Base-by-base conservation (phyloP, 2,797 vertebrate species). In the Acomys russatus region DNA sequence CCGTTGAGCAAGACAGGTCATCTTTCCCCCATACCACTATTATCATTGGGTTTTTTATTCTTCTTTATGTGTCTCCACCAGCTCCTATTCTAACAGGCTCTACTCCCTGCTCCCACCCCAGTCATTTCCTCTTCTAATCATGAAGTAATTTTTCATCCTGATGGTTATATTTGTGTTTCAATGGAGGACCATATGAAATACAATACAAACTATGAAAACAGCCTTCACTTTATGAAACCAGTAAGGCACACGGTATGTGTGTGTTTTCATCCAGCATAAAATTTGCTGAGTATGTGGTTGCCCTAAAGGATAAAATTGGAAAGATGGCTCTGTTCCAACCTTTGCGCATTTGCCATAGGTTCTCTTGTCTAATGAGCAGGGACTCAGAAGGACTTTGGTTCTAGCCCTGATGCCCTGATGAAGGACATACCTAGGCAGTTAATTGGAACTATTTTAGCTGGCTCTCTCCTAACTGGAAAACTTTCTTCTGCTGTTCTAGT, bases 101-200 rank as follows among this genome's bases (percentile, higher is more conserved):
- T 33, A 11, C 61, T 49, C 9, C 25, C 15, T 20, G 25, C 30
- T 38, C 18, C 38, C n/a, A 1, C 0, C 38, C 83, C 3, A 54
- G 23, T 78, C 64, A 91, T 96, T 94, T 89, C 25, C 64, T 92
- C 10, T 12, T 25, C 18, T 87, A 85, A 71, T 92, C 85, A 74
- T 74, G 35, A 95, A 94, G 92, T 88, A 63, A 51, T 1, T 70
- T 87, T 94, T 71, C 30, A 66, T 93, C 8, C 18, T 74, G 74
- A 51, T 9, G 61, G 35, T 89, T 91, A 95, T 11, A 80, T 82
- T 82, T 49, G 28, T 63, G 14, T 88, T 94, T 96, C 63, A 64
- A 92, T 87, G 74, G 51, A 90, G 64, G 68, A n/a, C 44, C 70
- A 89, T 94, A 96, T 88, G 82, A 90, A 82, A 35, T 91, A 33